Evolutionary conservation across 2,113 vertebrate genomes (phyloP).

Genomic region (Phalacrocorax aristotelis): DNA sequence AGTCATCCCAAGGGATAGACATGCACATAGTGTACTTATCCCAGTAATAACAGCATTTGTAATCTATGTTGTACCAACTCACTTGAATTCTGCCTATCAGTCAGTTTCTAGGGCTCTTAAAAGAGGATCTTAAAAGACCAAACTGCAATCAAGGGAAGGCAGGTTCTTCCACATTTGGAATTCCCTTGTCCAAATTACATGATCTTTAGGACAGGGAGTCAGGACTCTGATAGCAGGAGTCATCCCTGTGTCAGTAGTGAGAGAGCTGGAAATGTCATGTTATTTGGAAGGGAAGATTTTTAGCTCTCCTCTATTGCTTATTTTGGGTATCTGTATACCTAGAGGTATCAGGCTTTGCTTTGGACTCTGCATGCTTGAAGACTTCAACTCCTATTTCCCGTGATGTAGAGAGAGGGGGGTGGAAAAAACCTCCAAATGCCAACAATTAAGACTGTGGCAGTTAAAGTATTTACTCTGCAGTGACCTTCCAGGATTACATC

Average conservation of each 20-base stretch:
- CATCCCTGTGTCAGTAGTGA: not conserved
- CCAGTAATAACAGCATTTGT: not conserved
- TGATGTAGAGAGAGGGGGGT: not conserved
- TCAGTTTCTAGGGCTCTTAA: not conserved
- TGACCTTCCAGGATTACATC: not conserved
- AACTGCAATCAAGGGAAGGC: not conserved
- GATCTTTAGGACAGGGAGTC: not conserved
- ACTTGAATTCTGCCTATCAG: not conserved
- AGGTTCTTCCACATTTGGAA: not conserved
- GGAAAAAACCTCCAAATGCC: not conserved
- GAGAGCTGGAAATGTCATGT: not conserved
- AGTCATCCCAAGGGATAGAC: not conserved
- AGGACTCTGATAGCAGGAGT: not conserved
- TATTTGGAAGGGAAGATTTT: not conserved
- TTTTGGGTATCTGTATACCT: not conserved
- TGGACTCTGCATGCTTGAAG: not conserved
- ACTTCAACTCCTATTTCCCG: not conserved
- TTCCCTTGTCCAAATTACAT: not conserved
- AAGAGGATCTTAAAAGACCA: not conserved
- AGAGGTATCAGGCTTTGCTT: not conserved
- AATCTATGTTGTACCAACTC: not conserved
- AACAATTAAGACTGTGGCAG: not conserved
- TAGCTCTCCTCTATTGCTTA: not conserved
- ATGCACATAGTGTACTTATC: not conserved
- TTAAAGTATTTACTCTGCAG: not conserved